Evolutionary conservation across 2,888 invertebrate species (phyloP).

Genomic region (Diadegma fenestrale): DNA sequence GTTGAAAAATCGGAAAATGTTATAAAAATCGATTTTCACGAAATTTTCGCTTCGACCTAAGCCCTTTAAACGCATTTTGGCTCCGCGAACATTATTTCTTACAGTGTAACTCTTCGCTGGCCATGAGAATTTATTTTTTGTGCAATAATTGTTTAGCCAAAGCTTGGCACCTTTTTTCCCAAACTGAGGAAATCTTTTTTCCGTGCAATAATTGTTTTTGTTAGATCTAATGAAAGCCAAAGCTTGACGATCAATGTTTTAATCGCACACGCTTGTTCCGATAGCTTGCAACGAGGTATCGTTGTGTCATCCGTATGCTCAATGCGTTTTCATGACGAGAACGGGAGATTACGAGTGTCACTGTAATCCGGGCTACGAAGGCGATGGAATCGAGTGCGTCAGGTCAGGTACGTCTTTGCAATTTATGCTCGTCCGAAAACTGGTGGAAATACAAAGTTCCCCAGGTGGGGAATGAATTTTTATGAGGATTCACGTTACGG

Average conservation of each 20-base stretch:
- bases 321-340: conserved; percentile 89
- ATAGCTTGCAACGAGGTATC: conserved; percentile 91
- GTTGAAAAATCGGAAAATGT: too few relatives aligned
- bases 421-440: neutral
- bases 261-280: conserved; percentile 83
- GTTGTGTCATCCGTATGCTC: conserved; percentile 93
- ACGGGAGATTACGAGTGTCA: conserved; percentile 88
- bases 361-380: conserved; percentile 94
- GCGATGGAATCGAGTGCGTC: conserved; percentile 92
- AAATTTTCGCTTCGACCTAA: neutral
- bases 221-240: conserved; percentile 18
- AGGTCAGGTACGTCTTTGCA: conserved; percentile 84
- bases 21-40: neutral
- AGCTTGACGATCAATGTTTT: conserved; percentile 60
- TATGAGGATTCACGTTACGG: conserved; percentile 42
- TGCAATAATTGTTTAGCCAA: too few relatives aligned
- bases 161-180: neutral
- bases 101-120: too few relatives aligned
- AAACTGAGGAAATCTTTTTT: neutral
- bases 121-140: too few relatives aligned
- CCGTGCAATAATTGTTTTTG: neutral
- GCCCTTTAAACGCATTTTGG: too few relatives aligned
- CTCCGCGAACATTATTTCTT: too few relatives aligned
- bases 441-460: conserved; percentile 2
- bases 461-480: conserved; percentile 34